Conservation (phyloP, 2,888 invertebrate species). For the Kryphioiulus occultus region DNA sequence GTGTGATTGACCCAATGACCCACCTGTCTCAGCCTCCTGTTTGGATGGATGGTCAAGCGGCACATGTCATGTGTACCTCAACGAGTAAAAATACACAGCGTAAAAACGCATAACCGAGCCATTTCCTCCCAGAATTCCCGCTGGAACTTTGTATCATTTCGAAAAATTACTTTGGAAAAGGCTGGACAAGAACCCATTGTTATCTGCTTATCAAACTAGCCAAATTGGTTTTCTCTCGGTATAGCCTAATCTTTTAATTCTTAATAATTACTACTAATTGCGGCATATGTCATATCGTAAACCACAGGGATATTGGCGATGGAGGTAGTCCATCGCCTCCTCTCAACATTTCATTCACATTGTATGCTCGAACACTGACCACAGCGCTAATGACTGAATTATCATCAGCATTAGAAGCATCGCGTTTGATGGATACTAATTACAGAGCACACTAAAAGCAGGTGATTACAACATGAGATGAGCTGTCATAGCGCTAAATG, state of each 20-base stretch:
- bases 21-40: not conserved
- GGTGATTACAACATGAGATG: not conserved
- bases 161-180: too few species aligned
- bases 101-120: not conserved
- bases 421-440: not conserved
- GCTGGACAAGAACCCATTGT: too few species aligned
- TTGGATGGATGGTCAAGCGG: slow-evolving; percentile 15
- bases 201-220: too few species aligned
- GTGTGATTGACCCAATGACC: slow-evolving; percentile 26
- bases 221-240: too few species aligned
- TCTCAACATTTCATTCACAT: not conserved
- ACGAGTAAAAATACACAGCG: not conserved
- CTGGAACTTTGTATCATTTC: not conserved
- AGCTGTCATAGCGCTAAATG: not conserved
- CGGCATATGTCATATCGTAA: not conserved
- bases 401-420: not conserved
- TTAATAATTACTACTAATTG: too few species aligned
- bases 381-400: slow-evolving; percentile 13
- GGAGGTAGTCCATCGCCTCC: not conserved
- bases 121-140: not conserved
- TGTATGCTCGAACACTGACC: not conserved
- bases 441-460: not conserved
- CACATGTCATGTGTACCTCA: not conserved
- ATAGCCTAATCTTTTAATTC: too few species aligned
- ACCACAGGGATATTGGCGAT: not conserved